These are phyloP conservation scores for Colius striatus DNA, from an alignment of 2,113 vertebrate species.

Conservation along the genomic window DNA sequence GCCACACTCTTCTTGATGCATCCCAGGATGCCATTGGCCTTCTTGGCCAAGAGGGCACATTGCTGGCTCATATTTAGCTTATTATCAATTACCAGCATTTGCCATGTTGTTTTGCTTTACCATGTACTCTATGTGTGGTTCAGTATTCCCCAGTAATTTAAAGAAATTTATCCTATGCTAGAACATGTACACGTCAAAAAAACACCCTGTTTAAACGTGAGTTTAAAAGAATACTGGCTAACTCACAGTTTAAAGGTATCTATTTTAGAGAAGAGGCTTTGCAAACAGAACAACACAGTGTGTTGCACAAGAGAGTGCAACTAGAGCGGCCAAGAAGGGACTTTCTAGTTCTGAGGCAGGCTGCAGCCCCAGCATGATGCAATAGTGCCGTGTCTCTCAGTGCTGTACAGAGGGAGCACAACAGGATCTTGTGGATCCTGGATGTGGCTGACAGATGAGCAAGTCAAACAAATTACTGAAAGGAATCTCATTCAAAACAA, in stretches of 20 bases:
- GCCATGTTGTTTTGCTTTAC: background rate
- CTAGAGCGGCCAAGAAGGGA: background rate
- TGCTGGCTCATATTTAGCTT: too few species aligned
- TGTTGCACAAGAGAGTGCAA: too few species aligned
- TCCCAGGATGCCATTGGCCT: too few species aligned
- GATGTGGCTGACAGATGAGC: background rate
- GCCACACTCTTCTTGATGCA: too few species aligned
- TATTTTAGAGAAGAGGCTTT: background rate
- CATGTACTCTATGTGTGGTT: too few species aligned
- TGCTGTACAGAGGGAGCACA: background rate
- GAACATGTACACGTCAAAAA: background rate
- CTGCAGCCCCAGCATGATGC: too few species aligned
- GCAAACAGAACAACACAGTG: background rate
- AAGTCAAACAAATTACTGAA: background rate
- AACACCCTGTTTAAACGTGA: background rate
- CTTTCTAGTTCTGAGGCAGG: background rate
- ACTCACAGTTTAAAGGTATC: background rate
- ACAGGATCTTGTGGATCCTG: accelerated
- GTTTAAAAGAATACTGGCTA: background rate
- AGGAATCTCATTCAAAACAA: background rate
- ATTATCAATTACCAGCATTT: too few species aligned
- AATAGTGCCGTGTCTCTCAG: background rate
- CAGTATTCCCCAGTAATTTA: background rate
- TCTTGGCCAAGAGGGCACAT: too few species aligned
- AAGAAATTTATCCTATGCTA: background rate